phyloP scores from a whole-genome alignment of 2,797 vertebrate genomes.

The Columba guinea region DNA sequence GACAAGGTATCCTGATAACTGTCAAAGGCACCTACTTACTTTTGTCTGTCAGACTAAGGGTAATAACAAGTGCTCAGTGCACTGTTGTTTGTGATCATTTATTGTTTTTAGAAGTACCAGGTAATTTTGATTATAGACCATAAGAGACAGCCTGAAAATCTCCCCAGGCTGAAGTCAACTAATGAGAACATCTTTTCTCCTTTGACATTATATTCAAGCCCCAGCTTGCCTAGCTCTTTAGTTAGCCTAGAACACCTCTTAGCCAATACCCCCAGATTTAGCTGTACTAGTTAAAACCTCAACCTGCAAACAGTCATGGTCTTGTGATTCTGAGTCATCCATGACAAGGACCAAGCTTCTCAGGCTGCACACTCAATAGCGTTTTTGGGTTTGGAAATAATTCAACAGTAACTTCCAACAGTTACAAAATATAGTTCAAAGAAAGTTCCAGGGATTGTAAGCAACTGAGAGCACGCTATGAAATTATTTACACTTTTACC shows the following conservation, averaged over 20 bases:
- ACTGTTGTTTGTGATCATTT: neutral
- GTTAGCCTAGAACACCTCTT: neutral
- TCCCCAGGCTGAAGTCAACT: neutral
- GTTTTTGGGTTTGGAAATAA: neutral
- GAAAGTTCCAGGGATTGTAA: neutral
- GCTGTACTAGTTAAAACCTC: neutral
- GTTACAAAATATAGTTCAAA: neutral
- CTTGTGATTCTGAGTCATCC: neutral
- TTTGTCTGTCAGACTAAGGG: neutral
- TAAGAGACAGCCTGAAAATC: neutral
- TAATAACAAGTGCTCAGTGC: neutral
- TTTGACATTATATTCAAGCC: neutral
- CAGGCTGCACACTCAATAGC: neutral
- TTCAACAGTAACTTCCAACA: neutral
- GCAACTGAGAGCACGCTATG: neutral
- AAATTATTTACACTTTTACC: neutral
- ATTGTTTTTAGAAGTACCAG: neutral
- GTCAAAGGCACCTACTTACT: neutral
- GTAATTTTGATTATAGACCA: neutral
- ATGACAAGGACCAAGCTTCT: neutral
- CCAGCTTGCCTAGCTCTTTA: neutral
- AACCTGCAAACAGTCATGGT: neutral
- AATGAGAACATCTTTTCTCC: neutral
- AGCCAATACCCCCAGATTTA: neutral
- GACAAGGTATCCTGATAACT: neutral